Evolutionary conservation across 2,888 invertebrate genomes (phyloP).

Genomic region (Megamerina dolium): DNA sequence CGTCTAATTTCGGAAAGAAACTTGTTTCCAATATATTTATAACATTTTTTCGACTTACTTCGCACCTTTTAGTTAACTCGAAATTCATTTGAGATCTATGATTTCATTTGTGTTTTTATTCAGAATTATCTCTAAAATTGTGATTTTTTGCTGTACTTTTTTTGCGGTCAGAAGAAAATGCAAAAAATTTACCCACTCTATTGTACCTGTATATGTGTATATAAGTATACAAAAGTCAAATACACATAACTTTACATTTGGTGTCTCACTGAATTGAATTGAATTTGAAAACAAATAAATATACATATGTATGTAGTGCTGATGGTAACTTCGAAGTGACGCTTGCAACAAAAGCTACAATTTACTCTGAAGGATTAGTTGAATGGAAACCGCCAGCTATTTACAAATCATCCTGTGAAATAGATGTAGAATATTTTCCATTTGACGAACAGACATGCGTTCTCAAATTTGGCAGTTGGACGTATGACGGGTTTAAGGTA

Average conservation of each 20-base stretch:
- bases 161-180: too few relatives aligned
- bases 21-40: too few relatives aligned
- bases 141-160: too few relatives aligned
- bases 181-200: too few relatives aligned
- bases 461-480: conserved; percentile 97
- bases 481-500: conserved; percentile 97
- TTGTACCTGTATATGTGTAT: too few relatives aligned
- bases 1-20: too few relatives aligned
- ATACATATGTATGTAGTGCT: conserved; percentile 63
- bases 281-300: background rate
- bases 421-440: conserved; percentile 95
- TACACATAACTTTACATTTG: background rate
- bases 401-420: conserved; percentile 95
- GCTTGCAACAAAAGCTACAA: conserved; percentile 88
- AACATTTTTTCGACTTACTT: too few relatives aligned
- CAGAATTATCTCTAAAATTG: too few relatives aligned
- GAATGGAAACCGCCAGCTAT: conserved; percentile 98
- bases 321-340: conserved; percentile 95
- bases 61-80: too few relatives aligned
- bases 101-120: too few relatives aligned
- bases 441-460: conserved; percentile 96
- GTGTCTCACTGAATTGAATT: background rate
- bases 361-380: conserved; percentile 86
- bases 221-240: background rate
- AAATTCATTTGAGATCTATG: too few relatives aligned